Base-by-base conservation (phyloP, 2,888 invertebrate species). In the Oscheius sp. region DNA sequence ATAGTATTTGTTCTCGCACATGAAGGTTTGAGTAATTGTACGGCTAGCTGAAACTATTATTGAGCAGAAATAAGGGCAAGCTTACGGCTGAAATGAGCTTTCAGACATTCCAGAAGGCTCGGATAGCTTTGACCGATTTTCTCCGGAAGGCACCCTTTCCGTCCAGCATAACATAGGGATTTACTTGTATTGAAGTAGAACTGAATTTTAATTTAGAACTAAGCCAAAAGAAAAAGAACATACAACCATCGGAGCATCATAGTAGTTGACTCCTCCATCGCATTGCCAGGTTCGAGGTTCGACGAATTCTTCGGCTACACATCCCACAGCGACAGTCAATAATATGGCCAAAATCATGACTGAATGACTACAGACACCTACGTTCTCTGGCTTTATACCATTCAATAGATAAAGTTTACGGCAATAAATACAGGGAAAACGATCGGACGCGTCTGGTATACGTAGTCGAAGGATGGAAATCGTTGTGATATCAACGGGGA, bases 231-330 rank as follows among this genome's bases (percentile, higher is more conserved):
- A 41, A 41, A 45, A 9, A 35, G 9, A 35, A 43, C 63, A 6
- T 27, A 64, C 64, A 6, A 49, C 29, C 9, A 64, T 64, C 7
- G 64, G 64, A 7, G 64, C 64, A 12, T 64, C 52, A 23, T 49
- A 49, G 52, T 64, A 64, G 16, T 46, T 27, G n/a, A 49, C 49
- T 49, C 52, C 64, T 64, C 64, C 64, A 9, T 27, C 52, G 18
- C 64, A 64, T 52, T 64, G 27, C 49, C 46, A 64, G 25, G 43
- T 25, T 21, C 52, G 46, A 23, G 64, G 43, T 23, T 64, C 52
- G 16, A 18, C 27, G 16, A 64, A 49, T 21, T 64, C 52, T 46
- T 52, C 64, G 23, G 27, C n/a, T 46, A 2, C 35, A 9, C 35
- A 35, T n/a, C 16, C 43, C 18, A 45, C 41, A 41, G 23, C 43